Evolutionary conservation across 2,113 vertebrate genomes (phyloP), one percentile per base, ranked within the genome.

Genomic region (Onychostoma macrolepis): DNA sequence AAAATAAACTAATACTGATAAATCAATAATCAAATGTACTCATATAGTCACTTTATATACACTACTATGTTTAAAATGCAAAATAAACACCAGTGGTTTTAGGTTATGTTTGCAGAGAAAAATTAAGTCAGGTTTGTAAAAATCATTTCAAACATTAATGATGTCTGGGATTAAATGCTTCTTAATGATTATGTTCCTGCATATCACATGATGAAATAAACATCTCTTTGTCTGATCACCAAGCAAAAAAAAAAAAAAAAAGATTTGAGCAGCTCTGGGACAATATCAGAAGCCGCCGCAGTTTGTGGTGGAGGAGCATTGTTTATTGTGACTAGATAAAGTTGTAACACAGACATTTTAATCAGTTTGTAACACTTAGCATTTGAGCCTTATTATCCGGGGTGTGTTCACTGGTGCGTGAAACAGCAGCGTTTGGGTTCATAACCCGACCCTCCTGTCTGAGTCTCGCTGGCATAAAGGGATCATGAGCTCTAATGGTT

Each of bases 351-450:
- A 83, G 88, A 90, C 92, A 93, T 92, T 91, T 90, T 94, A 94
- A 94, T 94, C 93, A 93, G 92, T 93, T 91, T 93, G 91, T 92
- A 94, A 92, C 92, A 92, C 87, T 78, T 90, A 91, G 90, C 88
- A 90, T 89, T 93, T 93, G 89, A 92, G 87, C 83, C 89, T 81
- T 90, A 91, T 94, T 94, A 93, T 94, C 93, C 77, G 26, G 78
- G 88, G 74, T 87, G 90, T 94, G 94, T 89, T 94, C 91, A 80
- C 91, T 94, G 92, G 91, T 91, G 90, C 92, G 89, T 95, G 92
- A 94, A 94, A 94, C 80, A 87, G 91, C 91, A 90, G 89, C 84
- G 91, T 93, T 92, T 91, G 91, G 90, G 87, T 90, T 86, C 76
- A 72, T 80, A 83, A 84, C 87, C 79, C 86, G 75, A 84, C 80